These are phyloP conservation scores for Aramus guarauna DNA, from an alignment of 2,113 vertebrate species.

Conservation along the genomic window DNA sequence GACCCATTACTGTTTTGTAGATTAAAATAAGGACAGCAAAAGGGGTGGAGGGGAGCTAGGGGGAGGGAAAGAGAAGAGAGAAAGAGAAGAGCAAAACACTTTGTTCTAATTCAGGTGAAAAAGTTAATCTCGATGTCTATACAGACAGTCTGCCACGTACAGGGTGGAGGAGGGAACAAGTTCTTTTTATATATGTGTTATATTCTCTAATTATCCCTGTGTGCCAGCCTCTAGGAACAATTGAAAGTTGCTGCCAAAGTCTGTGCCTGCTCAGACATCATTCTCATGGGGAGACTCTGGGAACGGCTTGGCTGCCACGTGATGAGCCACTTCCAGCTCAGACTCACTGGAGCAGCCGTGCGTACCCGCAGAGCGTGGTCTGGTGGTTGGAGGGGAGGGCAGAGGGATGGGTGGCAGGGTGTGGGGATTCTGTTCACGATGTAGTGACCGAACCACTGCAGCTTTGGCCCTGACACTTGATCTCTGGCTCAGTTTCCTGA, in stretches of 20 bases:
- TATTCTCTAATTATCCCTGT: neutral
- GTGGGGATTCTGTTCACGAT: neutral
- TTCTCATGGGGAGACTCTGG: neutral
- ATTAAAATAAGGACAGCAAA: constrained; percentile 25
- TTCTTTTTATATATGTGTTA: neutral
- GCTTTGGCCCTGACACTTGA: neutral
- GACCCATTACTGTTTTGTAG: constrained; percentile 22
- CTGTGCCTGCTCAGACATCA: neutral
- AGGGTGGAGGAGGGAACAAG: constrained; percentile 26
- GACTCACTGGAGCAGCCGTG: neutral
- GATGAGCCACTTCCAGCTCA: neutral
- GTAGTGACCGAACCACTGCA: neutral
- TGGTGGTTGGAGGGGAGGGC: neutral
- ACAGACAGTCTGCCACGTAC: constrained; percentile 11
- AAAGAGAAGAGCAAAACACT: constrained; percentile 40
- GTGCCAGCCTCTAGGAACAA: constrained; percentile 8
- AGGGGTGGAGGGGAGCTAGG: neutral
- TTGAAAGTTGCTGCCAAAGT: neutral
- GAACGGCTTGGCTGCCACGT: neutral
- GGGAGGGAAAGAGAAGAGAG: neutral
- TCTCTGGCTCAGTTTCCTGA: neutral
- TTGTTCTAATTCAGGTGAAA: constrained; percentile 28
- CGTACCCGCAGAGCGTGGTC: neutral
- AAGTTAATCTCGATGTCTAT: neutral
- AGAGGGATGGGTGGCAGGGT: neutral